Conservation (phyloP, 1,140 invertebrate genomes). For the Nasonia longicornis region DNA sequence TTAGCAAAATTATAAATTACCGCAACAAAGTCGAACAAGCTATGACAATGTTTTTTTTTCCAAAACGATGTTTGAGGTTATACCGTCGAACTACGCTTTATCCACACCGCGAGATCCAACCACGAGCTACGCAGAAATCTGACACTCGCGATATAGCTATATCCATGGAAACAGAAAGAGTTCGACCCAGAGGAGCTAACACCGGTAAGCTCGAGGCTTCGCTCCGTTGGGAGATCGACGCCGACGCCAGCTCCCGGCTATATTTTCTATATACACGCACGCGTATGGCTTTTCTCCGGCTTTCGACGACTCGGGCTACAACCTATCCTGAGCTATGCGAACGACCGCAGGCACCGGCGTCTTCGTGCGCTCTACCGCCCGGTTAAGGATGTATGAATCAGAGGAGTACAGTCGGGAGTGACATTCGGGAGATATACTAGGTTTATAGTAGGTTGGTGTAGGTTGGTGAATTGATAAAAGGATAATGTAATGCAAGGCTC, state of each 20-base stretch:
- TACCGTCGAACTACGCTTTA: background rate
- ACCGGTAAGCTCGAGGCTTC: conserved; percentile 62
- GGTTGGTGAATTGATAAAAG: too few species aligned
- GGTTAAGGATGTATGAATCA: conserved; percentile 9
- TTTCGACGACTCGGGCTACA: background rate
- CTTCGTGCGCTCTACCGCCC: background rate
- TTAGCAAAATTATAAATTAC: too few species aligned
- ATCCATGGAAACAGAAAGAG: conserved; percentile 48
- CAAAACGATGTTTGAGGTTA: too few species aligned
- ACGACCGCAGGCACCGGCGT: background rate
- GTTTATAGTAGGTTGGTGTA: background rate
- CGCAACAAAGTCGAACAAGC: too few species aligned
- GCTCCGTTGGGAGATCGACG: conserved; percentile 59
- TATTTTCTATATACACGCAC: conserved; percentile 53
- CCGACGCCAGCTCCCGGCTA: conserved; percentile 43
- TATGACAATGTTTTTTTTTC: too few species aligned
- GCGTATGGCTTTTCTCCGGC: conserved; percentile 1
- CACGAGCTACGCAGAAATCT: background rate
- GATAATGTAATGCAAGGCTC: background rate
- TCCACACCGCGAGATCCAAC: background rate
- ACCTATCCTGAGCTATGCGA: background rate
- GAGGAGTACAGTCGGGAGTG: background rate
- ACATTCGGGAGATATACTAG: background rate
- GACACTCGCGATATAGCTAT: background rate
- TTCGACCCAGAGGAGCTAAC: conserved; percentile 59